Base-by-base conservation (phyloP, 2,888 invertebrate species). In the Nycteola revayana region DNA sequence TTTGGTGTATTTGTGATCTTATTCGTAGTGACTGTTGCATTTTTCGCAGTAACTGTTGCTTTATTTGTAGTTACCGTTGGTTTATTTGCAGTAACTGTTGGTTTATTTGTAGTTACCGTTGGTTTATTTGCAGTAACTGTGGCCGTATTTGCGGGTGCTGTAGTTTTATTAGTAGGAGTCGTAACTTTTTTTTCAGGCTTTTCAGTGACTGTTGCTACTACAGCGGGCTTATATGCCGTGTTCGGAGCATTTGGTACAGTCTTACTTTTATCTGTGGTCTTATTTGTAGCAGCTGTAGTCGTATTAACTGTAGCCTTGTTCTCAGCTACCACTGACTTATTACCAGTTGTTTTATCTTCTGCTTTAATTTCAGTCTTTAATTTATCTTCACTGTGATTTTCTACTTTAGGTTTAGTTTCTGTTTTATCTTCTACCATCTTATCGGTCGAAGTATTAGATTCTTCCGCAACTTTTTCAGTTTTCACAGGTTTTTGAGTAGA, bases 341-440 rank as follows among this genome's bases (percentile, higher is more conserved):
- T 14, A 2, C 2, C 2, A 14, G 14, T 2, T 14, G 5, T 14
- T 14, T 3, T 5, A 14, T 2, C 14, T 14, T 14, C 5, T 3
- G 2, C 5, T 14, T 14, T 5, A 14, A 3, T 14, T 3, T 5
- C 14, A 14, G 14, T 14, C 3, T 14, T 14, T 5, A 14, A 14
- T 14, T 14, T 14, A 2, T 14, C 3, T 14, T 14, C 5, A 14
- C 14, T 14, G n/a, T 26, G 25, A 25, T 17, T 25, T 2, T 26
- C 29, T 26, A 11, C 20, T 28, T 35, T 44, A 10, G 25, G 4
- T 8, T 31, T 33, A 4, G 24, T 3, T 33, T 39, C 35, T 10
- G 7, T 28, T 9, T 41, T 32, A 5, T 18, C 36, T 1, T 7
- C 1, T 36, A 1, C 23, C 28, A 9, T 26, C 29, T n/a, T 37